phyloP scores from a whole-genome alignment of 2,888 invertebrate genomes.

The Drosophila ustulata region DNA sequence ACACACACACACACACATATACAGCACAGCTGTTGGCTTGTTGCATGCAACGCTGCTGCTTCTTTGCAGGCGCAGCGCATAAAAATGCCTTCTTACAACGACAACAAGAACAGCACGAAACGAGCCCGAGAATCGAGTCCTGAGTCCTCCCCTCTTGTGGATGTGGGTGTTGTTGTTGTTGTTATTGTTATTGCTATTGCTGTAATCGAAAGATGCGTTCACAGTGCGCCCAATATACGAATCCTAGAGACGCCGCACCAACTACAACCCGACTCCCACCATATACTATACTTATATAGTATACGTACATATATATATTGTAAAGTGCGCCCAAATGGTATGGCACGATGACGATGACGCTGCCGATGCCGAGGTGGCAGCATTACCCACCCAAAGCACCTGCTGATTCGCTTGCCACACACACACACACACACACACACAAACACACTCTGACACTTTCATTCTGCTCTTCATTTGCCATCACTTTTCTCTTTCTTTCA shows the following conservation, averaged over 20 bases:
- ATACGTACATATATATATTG: slow-evolving; percentile 12
- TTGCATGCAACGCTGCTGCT: slow-evolving; percentile 62
- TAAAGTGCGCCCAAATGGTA: slow-evolving; percentile 34
- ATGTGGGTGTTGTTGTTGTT: slow-evolving; percentile 5
- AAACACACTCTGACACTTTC: slow-evolving; percentile 47
- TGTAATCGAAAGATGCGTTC: slow-evolving; percentile 80
- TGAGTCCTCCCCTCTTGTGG: slow-evolving; percentile 6
- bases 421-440: slow-evolving; percentile 27
- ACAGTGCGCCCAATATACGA: slow-evolving; percentile 62
- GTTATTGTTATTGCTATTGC: slow-evolving; percentile 52
- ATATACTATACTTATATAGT: slow-evolving; percentile 13
- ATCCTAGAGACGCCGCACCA: no score
- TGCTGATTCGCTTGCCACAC: slow-evolving; percentile 68
- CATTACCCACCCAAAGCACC: slow-evolving; percentile 70
- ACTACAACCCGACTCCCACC: slow-evolving; percentile 35
- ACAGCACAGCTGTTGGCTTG: slow-evolving; percentile 60
- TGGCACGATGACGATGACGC: not conserved
- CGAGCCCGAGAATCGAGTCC: slow-evolving; percentile 16
- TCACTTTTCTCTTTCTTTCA: slow-evolving; percentile 34
- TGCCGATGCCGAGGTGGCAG: not conserved
- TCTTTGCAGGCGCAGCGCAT: slow-evolving; percentile 58
- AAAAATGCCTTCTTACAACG: slow-evolving; percentile 80
- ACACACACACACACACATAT: not conserved
- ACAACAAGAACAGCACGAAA: slow-evolving; percentile 33
- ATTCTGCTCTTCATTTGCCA: slow-evolving; percentile 35